A percentile compares a stretch with the other conserved stretches of the same genome.
phyloP scores from a whole-genome alignment of 2,113 vertebrate genomes.

The Caretta caretta region DNA sequence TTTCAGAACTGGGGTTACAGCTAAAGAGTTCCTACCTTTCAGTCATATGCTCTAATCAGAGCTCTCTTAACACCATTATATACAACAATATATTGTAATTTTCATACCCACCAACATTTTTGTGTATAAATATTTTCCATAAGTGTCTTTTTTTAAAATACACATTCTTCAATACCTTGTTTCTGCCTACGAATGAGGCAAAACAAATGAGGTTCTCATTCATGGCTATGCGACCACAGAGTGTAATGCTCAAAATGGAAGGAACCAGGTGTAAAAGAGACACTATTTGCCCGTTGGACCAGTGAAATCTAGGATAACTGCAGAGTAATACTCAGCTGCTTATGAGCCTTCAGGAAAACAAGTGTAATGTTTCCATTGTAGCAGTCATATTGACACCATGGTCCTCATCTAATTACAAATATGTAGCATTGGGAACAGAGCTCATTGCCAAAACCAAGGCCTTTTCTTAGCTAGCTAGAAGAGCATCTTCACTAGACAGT shows the following conservation, averaged over 20 bases:
- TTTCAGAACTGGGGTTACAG: background rate
- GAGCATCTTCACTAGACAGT: background rate
- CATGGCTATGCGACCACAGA: background rate
- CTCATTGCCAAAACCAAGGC: background rate
- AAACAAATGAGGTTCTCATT: background rate
- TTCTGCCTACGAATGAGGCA: slow-evolving; percentile 4
- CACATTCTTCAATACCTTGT: background rate
- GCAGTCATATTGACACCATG: background rate
- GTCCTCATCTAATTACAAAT: background rate
- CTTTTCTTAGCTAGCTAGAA: background rate
- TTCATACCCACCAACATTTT: background rate
- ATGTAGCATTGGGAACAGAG: background rate
- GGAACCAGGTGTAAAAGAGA: background rate
- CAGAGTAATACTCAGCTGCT: background rate
- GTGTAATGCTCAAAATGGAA: background rate
- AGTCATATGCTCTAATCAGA: background rate
- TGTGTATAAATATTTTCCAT: too few relatives aligned
- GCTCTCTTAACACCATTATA: background rate
- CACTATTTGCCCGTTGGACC: slow-evolving; percentile 29
- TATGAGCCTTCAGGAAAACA: background rate
- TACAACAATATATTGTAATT: background rate
- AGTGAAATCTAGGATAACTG: slow-evolving; percentile 48
- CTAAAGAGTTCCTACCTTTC: background rate
- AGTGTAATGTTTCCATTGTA: background rate
- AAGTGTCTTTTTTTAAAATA: too few relatives aligned